Evolutionary conservation across 2,888 invertebrate species (phyloP).

Genomic region (Clivina fossor): DNA sequence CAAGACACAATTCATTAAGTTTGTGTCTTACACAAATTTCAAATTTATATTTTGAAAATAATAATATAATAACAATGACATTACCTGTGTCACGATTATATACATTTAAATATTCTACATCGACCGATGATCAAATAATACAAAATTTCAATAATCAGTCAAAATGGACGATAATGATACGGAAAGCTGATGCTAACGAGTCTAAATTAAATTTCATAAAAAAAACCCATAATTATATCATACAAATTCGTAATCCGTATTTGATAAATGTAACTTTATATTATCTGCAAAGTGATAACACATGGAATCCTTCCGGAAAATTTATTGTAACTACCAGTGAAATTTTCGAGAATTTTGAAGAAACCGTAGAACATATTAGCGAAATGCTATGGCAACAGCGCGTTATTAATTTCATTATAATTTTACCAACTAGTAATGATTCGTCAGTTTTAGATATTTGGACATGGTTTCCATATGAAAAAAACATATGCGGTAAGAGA

Average conservation of each 20-base stretch:
- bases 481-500: conserved; percentile 2
- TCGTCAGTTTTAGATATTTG: conserved; percentile 13
- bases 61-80: not conserved
- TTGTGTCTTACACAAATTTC: too few species aligned
- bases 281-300: not conserved
- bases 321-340: conserved; percentile 1
- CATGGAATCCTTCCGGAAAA: conserved; percentile 4
- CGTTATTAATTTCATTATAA: not conserved
- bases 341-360: not conserved
- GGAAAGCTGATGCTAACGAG: not conserved
- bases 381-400: conserved; percentile 3
- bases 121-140: not conserved
- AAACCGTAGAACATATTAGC: not conserved
- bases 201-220: not conserved
- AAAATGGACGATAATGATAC: not conserved
- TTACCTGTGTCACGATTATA: not conserved
- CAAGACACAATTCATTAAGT: too few species aligned
- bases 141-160: not conserved
- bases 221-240: conserved; percentile 7
- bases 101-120: not conserved
- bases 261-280: not conserved
- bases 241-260: not conserved
- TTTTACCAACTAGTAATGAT: not conserved
- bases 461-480: conserved; percentile 20
- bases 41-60: not conserved